Evolutionary conservation across 2,888 invertebrate genomes (phyloP).

Genomic region (Schrankia costaestrigalis): DNA sequence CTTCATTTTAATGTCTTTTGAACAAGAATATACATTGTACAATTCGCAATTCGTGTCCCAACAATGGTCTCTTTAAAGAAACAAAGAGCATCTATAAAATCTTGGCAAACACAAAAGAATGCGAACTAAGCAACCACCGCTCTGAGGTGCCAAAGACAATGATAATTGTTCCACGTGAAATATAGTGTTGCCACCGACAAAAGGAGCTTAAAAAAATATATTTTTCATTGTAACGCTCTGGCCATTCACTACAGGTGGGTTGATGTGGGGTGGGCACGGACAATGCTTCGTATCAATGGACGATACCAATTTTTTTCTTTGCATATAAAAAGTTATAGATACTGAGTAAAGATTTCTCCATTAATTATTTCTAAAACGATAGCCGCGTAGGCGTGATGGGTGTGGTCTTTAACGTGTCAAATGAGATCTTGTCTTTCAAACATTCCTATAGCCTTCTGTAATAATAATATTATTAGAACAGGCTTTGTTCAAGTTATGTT

Average conservation of each 20-base stretch:
- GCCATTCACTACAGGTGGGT: conserved; percentile 77
- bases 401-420: too few species aligned
- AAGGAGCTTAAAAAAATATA: conserved; percentile 66
- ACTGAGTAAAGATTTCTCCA: conserved; percentile 54
- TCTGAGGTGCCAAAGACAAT: conserved; percentile 77
- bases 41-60: conserved; percentile 26
- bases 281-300: conserved; percentile 75
- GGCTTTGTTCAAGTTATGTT: too few species aligned
- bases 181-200: conserved; percentile 79
- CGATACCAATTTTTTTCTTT: conserved; percentile 64
- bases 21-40: conserved; percentile 15
- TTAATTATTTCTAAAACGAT: conserved; percentile 61
- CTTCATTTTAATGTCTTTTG: conserved; percentile 10
- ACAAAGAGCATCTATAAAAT: conserved; percentile 37
- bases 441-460: too few species aligned
- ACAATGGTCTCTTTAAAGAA: conserved; percentile 33
- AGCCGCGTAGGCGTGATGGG: conserved; percentile 40
- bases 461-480: too few species aligned
- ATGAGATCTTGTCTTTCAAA: too few species aligned
- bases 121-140: conserved; percentile 51
- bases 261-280: conserved; percentile 67
- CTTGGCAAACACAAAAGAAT: conserved; percentile 34
- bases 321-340: conserved; percentile 51
- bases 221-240: conserved; percentile 69
- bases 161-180: conserved; percentile 79